phyloP scores from a whole-genome alignment of 2,888 invertebrate species.

The Morinoia aosen region DNA sequence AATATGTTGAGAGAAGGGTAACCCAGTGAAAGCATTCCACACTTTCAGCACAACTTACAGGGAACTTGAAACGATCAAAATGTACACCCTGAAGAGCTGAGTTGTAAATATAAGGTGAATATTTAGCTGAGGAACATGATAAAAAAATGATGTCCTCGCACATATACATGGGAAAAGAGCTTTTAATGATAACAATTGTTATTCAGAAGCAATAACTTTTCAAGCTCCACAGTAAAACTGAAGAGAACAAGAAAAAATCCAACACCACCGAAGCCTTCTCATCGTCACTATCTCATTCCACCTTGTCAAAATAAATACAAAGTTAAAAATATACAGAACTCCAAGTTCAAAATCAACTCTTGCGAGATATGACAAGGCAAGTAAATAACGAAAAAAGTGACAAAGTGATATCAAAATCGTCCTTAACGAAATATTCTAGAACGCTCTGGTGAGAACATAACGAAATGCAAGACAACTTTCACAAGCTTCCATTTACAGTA shows the following conservation, averaged over 20 bases:
- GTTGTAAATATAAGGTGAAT: neutral
- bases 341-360: neutral
- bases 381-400: neutral
- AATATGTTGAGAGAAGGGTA: neutral
- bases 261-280: neutral
- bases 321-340: neutral
- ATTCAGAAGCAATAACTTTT: neutral
- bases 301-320: neutral
- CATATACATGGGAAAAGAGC: neutral
- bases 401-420: neutral
- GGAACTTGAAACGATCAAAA: neutral
- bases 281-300: neutral
- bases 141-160: neutral
- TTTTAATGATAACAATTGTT: neutral
- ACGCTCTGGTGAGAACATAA: neutral
- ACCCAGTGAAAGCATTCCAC: neutral
- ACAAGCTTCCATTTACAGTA: neutral
- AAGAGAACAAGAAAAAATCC: neutral
- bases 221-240: neutral
- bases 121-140: no score
- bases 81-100: neutral
- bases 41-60: neutral
- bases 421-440: neutral
- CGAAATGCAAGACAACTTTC: neutral
- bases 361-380: neutral